Base-by-base conservation (phyloP, 2,113 vertebrate genomes). In the Himantopus leucocephalus region DNA sequence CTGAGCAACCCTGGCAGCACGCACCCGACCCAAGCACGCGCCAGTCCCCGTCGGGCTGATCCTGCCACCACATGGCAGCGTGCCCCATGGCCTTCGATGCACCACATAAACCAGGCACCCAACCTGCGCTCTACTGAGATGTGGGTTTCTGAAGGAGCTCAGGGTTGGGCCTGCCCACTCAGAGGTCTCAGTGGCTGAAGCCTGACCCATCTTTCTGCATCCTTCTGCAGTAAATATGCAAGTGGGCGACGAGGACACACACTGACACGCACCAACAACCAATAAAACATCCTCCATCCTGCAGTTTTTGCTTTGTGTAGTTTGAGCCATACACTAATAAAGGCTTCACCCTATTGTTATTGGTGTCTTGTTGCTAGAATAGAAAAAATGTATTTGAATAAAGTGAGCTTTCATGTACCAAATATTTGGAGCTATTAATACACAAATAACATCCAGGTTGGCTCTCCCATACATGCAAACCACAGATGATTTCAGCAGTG, bases 81-180 rank as follows among this genome's bases (percentile, higher is more conserved):
- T 2, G 0, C 8, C 43, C 43, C 43, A 7, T 15, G 2, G 1
- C 37, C 37, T 43, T 27, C 6, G 0, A 52, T 0, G 2, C 37
- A 34, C 32, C 34, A 32, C 0, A 0, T 35, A 64, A 64, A 43
- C 20, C 53, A 37, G 1, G 1, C 5, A 9, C 47, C 45, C 70
- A 39, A 10, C 56, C 76, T 11, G 58, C 1, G 0, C 34, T 18
- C 50, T 27, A 0, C 34, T 29, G 53, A 72, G 59, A 50, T 1
- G 0, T 1, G 19, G n/a, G 30, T 41, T 52, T 32, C 56, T 35
- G 47, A 26, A 70, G 72, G 73, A 67, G 60, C 45, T 53, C 22
- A 5, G 37, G 7, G 24, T 7, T 58, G 55, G 24, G 19, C 29
- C 29, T 41, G 53, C 35, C 29, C 0, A 0, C 20, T 48, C 77